A percentile compares a stretch with the other conserved stretches of the same genome.
These are phyloP conservation scores for Anoplius nigerrimus DNA, from an alignment of 2,888 invertebrate species.

Conservation along the genomic window DNA sequence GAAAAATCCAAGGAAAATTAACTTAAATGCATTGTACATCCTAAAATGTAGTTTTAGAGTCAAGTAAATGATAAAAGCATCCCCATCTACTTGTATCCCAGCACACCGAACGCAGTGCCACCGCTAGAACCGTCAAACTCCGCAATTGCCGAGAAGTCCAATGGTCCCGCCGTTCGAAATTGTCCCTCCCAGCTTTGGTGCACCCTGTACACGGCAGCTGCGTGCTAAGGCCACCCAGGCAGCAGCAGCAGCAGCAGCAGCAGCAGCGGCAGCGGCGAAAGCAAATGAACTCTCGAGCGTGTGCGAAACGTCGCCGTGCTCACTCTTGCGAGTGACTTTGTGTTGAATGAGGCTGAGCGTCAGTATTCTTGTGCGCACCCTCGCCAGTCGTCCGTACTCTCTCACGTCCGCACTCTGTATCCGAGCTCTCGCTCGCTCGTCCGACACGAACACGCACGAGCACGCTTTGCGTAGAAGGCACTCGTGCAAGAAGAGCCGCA, in stretches of 20 bases:
- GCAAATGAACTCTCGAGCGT: conserved; percentile 44
- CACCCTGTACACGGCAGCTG: not conserved
- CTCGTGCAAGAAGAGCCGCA: conserved; percentile 30
- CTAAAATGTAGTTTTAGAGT: too few relatives aligned
- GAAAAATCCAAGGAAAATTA: too few relatives aligned
- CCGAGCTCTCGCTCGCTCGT: not conserved
- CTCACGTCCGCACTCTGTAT: not conserved
- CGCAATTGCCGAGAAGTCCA: too few relatives aligned
- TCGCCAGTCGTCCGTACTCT: conserved; percentile 12
- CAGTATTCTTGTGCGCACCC: conserved; percentile 20
- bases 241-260: conserved; percentile 31
- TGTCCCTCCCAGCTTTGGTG: too few relatives aligned
- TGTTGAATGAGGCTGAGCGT: not conserved
- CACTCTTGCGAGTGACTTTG: too few relatives aligned
- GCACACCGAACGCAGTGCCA: too few relatives aligned
- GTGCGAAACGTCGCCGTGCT: conserved; percentile 4
- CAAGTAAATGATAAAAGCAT: too few relatives aligned
- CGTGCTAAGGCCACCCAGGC: conserved; percentile 26
- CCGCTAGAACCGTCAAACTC: too few relatives aligned
- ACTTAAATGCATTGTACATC: too few relatives aligned
- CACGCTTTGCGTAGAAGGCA: conserved; percentile 27
- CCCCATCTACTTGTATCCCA: too few relatives aligned
- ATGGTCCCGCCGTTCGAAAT: too few relatives aligned
- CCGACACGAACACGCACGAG: conserved; percentile 29
- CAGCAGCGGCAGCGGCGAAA: conserved; percentile 35